These are phyloP conservation scores for Hetaerina titia DNA, from an alignment of 2,888 invertebrate genomes.

Conservation along the genomic window DNA sequence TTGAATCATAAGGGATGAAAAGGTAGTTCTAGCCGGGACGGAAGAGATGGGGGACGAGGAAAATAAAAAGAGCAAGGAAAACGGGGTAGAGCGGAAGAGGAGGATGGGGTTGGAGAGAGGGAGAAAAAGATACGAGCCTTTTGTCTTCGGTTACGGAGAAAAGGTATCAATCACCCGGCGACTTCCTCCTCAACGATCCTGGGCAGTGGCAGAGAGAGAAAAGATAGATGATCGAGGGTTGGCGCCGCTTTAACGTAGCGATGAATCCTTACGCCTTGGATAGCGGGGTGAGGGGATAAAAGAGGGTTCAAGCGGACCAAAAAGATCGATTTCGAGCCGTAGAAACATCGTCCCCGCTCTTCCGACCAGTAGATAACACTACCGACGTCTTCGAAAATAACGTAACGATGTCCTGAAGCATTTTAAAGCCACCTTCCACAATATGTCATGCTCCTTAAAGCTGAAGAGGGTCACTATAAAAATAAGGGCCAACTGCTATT, in stretches of 20 bases:
- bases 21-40: neutral
- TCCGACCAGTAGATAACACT: neutral
- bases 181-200: neutral
- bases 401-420: too few relatives aligned
- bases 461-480: too few relatives aligned
- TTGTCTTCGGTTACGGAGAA: neutral
- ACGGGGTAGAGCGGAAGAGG: neutral
- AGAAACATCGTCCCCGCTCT: neutral
- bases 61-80: neutral
- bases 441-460: too few relatives aligned
- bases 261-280: neutral
- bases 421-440: too few relatives aligned
- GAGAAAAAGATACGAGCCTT: neutral
- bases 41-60: neutral
- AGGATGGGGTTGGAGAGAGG: neutral
- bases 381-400: neutral
- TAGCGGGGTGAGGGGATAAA: neutral
- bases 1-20: neutral
- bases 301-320: neutral
- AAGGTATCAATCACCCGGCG: conserved; percentile 8
- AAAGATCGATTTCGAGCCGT: neutral
- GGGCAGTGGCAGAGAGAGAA: neutral
- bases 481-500: too few relatives aligned
- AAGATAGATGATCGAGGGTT: neutral
- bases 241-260: neutral